Percentiles rank a stretch among this genome's conserved stretches.
Conservation (phyloP, 2,797 vertebrate species). For the Myripristis jacobus region DNA sequence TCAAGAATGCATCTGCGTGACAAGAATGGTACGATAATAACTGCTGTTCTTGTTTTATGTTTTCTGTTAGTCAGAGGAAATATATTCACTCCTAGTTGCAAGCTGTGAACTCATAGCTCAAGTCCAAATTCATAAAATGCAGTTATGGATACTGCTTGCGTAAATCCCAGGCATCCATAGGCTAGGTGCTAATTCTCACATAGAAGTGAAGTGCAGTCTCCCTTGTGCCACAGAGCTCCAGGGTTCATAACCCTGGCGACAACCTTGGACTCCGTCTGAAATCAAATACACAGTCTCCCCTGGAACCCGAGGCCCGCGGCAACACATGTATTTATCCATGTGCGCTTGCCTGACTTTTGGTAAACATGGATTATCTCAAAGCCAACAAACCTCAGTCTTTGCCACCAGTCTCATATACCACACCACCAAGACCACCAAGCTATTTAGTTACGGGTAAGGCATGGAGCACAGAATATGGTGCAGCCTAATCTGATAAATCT, state of each 20-base stretch:
- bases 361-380: slow-evolving; percentile 39
- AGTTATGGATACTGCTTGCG: slow-evolving; percentile 12
- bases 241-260: not conserved
- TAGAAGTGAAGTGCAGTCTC: not conserved
- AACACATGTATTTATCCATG: slow-evolving; percentile 25
- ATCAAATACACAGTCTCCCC: slow-evolving; percentile 31
- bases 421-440: not conserved
- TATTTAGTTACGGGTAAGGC: not conserved
- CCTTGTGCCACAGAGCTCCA: not conserved
- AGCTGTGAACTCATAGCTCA: not conserved
- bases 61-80: not conserved
- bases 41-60: not conserved
- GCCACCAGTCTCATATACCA: not conserved
- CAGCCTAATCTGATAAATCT: not conserved
- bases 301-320: not conserved
- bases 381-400: slow-evolving; percentile 20
- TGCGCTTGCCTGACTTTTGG: slow-evolving; percentile 21
- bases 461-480: not conserved
- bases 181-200: slow-evolving; percentile 9
- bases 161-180: not conserved
- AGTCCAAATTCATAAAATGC: slow-evolving; percentile 6
- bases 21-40: not conserved
- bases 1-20: not conserved
- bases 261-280: slow-evolving; percentile 32
- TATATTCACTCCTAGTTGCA: not conserved